Evolutionary conservation across 2,888 invertebrate genomes (phyloP).

Genomic region (Julus scandinavius): DNA sequence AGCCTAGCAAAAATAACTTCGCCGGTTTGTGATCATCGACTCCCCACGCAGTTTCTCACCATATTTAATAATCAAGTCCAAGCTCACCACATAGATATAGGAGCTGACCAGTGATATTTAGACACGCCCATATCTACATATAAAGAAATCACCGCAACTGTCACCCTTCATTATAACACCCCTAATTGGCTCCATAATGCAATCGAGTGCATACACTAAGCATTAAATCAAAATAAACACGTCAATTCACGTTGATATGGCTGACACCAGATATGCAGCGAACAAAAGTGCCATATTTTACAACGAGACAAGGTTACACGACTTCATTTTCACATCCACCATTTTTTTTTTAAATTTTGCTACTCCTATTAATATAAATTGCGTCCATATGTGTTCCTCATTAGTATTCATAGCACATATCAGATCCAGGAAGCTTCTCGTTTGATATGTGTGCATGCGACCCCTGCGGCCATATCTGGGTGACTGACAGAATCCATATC

Average conservation of each 20-base stretch:
- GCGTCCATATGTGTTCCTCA: not conserved
- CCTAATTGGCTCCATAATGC: not conserved
- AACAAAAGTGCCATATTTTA: not conserved
- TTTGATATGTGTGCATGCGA: not conserved
- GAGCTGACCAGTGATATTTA: not conserved
- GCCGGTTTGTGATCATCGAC: not conserved
- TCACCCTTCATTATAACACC: not conserved
- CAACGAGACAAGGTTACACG: not conserved
- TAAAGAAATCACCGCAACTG: not conserved
- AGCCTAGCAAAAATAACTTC: not conserved
- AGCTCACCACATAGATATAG: not conserved
- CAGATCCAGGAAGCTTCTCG: not conserved
- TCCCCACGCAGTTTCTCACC: not conserved
- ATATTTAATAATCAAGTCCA: not conserved
- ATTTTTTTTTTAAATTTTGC: not conserved
- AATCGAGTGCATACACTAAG: too few species aligned
- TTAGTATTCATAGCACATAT: not conserved
- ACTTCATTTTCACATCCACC: not conserved
- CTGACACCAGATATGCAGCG: not conserved
- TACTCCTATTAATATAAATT: too few species aligned
- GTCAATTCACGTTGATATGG: conserved; percentile 33
- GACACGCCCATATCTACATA: not conserved
- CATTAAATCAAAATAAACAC: not conserved
- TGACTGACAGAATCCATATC: not conserved
- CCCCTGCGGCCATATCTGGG: not conserved